Base-by-base conservation (phyloP, 2,888 invertebrate genomes). In the Xestia xanthographa region DNA sequence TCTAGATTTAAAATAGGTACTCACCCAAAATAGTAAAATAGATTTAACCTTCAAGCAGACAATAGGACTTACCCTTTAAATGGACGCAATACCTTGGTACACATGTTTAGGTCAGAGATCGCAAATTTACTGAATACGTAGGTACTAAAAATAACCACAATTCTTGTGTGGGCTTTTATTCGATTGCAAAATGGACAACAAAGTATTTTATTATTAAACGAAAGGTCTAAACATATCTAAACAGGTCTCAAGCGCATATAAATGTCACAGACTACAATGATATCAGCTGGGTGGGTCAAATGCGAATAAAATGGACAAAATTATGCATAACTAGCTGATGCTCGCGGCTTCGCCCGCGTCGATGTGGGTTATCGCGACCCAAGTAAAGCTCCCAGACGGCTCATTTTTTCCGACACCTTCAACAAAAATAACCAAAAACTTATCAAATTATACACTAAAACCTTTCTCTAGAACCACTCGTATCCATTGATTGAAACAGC, bases 121-220 rank as follows among this genome's bases (percentile, higher is more conserved):
- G 14, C 29, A n/a, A 58, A 50, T n/a, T 41, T 14, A 29, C 48
- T 56, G 26, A 6, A 56, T n/a, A n/a, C n/a, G 26, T 34, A 3
- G 14, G 26, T 29, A 29, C 48, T 43, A 62, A 50, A 68, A 22
- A 26, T 60, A 60, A 29, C 26, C 26, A 26, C 17, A 26, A 22
- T 50, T 29, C 67, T 20, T 60, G 76, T 43, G 78, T 62, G 76
- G 78, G 60, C 68, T 14, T 68, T 77, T 68, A 76, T 68, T 60
- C 34, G n/a, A 29, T 17, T 29, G 58, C 17, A 62, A 38, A 50
- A 26, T 77, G 9, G 29, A 50, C 60, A 76, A 77, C 67, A 68
- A 68, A 60, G 43, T 41, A 77, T 68, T 77, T 65, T 56, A 48
- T 79, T 65, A 56, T 58, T 20, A 56, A 65, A 72, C 26, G n/a